Evolutionary conservation across 2,888 invertebrate species (phyloP).

Genomic region (Tridacna crocea): DNA sequence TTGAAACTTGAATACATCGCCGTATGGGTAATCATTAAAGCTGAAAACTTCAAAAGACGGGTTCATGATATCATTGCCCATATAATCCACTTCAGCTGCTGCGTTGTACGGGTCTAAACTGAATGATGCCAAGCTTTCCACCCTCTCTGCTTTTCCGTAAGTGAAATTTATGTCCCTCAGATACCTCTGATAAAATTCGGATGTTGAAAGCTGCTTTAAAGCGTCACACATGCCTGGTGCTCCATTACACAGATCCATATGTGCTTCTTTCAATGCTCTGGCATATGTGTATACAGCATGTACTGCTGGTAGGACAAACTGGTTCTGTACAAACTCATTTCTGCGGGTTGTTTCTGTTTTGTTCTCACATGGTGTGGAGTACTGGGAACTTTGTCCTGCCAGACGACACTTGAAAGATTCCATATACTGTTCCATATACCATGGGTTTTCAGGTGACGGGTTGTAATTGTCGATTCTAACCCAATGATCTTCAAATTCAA

Average conservation of each 20-base stretch:
- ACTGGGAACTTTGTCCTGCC: slow-evolving; percentile 53
- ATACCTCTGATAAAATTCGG: slow-evolving; percentile 75
- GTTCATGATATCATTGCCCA: slow-evolving; percentile 72
- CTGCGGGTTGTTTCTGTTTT: slow-evolving; percentile 60
- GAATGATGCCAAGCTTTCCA: slow-evolving; percentile 77
- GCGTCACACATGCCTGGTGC: slow-evolving; percentile 70
- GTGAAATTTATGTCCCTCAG: slow-evolving; percentile 76
- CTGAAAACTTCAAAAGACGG: slow-evolving; percentile 78
- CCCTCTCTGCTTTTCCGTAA: slow-evolving; percentile 75
- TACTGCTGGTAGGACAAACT: slow-evolving; percentile 80
- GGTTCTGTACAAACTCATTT: slow-evolving; percentile 73
- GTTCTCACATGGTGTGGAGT: slow-evolving; percentile 41
- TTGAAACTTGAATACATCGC: slow-evolving; percentile 66
- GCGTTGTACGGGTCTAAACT: slow-evolving; percentile 76
- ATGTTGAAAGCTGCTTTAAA: slow-evolving; percentile 64
- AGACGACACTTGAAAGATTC: slow-evolving; percentile 69
- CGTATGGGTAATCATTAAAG: slow-evolving; percentile 72
- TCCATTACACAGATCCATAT: slow-evolving; percentile 68
- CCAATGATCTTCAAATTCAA: slow-evolving; percentile 83
- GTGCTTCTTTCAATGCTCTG: slow-evolving; percentile 76
- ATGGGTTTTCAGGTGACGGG: slow-evolving; percentile 76
- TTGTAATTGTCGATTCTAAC: slow-evolving; percentile 72
- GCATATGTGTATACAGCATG: slow-evolving; percentile 80
- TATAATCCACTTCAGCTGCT: slow-evolving; percentile 72
- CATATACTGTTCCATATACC: slow-evolving; percentile 80